These are phyloP conservation scores for Myotis vivesi DNA, from an alignment of 2,797 vertebrate species.

Conservation along the genomic window DNA sequence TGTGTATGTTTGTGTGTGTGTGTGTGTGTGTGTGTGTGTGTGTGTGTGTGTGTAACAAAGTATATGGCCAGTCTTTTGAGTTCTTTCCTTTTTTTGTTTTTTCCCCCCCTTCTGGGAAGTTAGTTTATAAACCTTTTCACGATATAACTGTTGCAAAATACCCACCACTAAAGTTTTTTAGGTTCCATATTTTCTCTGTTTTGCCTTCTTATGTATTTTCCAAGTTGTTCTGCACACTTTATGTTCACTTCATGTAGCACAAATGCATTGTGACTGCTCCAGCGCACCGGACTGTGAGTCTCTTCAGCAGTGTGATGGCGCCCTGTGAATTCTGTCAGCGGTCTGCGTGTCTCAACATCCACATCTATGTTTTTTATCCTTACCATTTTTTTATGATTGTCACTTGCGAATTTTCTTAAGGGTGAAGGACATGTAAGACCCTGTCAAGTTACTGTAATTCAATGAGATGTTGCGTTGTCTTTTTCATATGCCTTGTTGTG, in stretches of 20 bases:
- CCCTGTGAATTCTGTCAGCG: conserved; percentile 48
- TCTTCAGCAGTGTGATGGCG: conserved; percentile 22
- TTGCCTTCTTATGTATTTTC: conserved; percentile 75
- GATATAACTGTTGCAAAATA: conserved; percentile 73
- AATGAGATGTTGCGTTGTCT: conserved; percentile 72
- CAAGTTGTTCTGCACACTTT: conserved; percentile 82
- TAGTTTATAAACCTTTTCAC: conserved; percentile 74
- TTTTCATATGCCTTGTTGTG: conserved; percentile 66
- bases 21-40: not conserved
- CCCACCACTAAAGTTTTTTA: conserved; percentile 66
- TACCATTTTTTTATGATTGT: conserved; percentile 29
- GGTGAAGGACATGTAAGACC: conserved; percentile 20
- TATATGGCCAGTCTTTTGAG: conserved; percentile 83
- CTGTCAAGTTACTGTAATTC: conserved; percentile 73
- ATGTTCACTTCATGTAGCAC: conserved; percentile 72
- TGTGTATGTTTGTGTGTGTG: not conserved
- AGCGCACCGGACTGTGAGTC: conserved; percentile 51
- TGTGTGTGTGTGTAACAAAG: conserved; percentile 63
- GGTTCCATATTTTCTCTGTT: conserved; percentile 66
- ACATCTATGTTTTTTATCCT: not conserved
- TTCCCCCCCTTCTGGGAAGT: conserved; percentile 59
- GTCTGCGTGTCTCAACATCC: conserved; percentile 14
- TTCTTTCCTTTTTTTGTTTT: not conserved
- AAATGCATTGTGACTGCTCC: conserved; percentile 55
- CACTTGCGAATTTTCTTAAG: conserved; percentile 51